Evolutionary conservation across 1,140 invertebrate genomes (phyloP).

Genomic region (Drosophila insularis): DNA sequence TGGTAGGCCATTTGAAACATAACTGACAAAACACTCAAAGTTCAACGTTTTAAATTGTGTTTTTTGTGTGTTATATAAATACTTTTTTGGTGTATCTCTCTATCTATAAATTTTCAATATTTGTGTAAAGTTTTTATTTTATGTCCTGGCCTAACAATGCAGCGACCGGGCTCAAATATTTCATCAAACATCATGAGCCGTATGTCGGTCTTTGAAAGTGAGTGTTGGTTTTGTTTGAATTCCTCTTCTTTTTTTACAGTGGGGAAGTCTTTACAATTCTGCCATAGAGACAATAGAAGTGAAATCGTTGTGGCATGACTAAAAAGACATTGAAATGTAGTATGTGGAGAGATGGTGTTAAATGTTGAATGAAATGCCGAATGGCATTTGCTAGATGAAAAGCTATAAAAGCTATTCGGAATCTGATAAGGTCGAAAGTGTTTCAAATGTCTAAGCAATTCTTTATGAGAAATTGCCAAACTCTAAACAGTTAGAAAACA

Average conservation of each 20-base stretch:
- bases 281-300: conserved; percentile 7
- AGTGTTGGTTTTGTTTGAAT: conserved; percentile 33
- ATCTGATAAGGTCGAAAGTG: conserved; percentile 6
- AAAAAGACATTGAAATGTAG: not conserved
- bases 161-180: conserved; percentile 67
- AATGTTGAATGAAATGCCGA: conserved; percentile 8
- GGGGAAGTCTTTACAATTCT: not conserved
- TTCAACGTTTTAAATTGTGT: not conserved
- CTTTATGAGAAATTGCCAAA: not conserved
- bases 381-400: not conserved
- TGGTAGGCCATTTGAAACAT: not conserved
- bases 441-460: not conserved
- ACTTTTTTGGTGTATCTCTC: too few relatives aligned
- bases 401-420: not conserved
- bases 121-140: not conserved
- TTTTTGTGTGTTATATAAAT: not conserved
- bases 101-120: not conserved
- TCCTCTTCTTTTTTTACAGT: too few relatives aligned
- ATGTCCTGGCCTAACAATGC: conserved; percentile 48
- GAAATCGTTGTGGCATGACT: conserved; percentile 7
- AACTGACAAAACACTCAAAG: not conserved
- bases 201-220: conserved; percentile 79
- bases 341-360: conserved; percentile 1
- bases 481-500: not conserved
- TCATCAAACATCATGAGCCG: conserved; percentile 73